Conservation (phyloP, 2,113 vertebrate genomes). For the Oplegnathus fasciatus region DNA sequence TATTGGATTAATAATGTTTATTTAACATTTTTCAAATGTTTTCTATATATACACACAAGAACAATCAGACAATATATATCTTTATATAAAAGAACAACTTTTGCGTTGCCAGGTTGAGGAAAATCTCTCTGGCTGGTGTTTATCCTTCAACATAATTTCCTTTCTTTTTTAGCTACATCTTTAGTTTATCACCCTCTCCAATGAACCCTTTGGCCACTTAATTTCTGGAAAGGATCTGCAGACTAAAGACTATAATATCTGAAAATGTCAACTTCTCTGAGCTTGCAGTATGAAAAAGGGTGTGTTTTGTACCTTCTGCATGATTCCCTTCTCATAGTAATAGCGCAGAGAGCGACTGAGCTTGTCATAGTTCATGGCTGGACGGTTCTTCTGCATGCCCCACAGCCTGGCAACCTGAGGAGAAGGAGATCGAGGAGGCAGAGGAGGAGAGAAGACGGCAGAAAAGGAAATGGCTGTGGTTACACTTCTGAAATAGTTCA, state of each 20-base stretch:
- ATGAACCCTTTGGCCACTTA: background rate
- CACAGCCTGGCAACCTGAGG: slow-evolving; percentile 96
- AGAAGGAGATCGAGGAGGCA: background rate
- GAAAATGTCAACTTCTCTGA: background rate
- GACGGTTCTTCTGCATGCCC: slow-evolving; percentile 99
- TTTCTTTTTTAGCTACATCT: background rate
- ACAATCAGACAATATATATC: no score
- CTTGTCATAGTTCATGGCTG: slow-evolving; percentile 99
- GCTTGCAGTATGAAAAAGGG: background rate
- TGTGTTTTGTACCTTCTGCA: slow-evolving; percentile 92
- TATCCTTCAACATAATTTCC: no score
- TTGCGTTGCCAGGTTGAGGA: background rate
- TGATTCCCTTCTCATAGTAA: slow-evolving; percentile 99
- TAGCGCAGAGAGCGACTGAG: slow-evolving; percentile 97
- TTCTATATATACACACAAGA: no score
- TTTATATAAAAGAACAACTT: no score
- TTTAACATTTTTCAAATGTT: no score
- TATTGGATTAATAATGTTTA: no score
- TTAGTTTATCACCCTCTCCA: background rate
- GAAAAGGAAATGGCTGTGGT: slow-evolving; percentile 27
- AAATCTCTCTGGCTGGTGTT: no score
- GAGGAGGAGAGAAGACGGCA: background rate
- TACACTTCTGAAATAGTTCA: slow-evolving; percentile 5
- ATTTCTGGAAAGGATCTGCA: background rate
- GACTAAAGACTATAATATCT: background rate